Evolutionary conservation across 2,113 vertebrate genomes (phyloP).

Genomic region (Brevimyrus niger): DNA sequence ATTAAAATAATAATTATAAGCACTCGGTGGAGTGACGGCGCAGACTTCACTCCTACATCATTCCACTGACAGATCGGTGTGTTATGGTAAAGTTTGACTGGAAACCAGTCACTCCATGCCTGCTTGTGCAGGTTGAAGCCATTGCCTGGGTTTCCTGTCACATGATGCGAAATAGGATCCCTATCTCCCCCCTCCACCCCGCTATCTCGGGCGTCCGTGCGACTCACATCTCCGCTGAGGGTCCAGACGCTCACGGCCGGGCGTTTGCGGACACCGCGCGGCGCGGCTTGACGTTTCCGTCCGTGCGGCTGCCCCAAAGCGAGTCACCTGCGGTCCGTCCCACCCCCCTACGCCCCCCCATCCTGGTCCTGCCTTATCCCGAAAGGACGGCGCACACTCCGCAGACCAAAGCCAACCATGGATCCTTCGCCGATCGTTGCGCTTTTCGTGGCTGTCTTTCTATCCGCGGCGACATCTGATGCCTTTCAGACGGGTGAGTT

Average conservation of each 20-base stretch:
- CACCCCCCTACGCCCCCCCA: neutral
- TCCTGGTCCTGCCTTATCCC: neutral
- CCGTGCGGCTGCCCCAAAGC: constrained; percentile 30
- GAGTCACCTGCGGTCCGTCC: constrained; percentile 46
- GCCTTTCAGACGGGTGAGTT: constrained; percentile 64
- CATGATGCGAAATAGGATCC: constrained; percentile 72
- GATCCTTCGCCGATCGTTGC: constrained; percentile 51
- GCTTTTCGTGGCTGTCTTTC: constrained; percentile 53
- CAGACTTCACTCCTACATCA: neutral
- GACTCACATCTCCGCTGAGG: constrained; percentile 44
- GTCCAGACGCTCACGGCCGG: constrained; percentile 49
- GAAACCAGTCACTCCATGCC: constrained; percentile 9
- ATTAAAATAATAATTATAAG: neutral
- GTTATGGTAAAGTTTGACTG: neutral
- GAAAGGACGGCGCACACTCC: neutral
- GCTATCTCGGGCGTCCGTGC: constrained; percentile 51
- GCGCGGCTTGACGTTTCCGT: constrained; percentile 42
- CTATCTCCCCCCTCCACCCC: constrained; percentile 30
- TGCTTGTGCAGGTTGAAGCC: constrained; percentile 59
- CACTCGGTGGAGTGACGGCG: neutral
- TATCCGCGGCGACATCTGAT: constrained; percentile 48
- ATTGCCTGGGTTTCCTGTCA: constrained; percentile 69
- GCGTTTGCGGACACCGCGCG: constrained; percentile 21
- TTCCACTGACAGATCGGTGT: neutral
- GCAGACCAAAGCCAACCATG: constrained; percentile 41